Base-by-base conservation (phyloP, 2,888 invertebrate species). In the Selenia dentaria region DNA sequence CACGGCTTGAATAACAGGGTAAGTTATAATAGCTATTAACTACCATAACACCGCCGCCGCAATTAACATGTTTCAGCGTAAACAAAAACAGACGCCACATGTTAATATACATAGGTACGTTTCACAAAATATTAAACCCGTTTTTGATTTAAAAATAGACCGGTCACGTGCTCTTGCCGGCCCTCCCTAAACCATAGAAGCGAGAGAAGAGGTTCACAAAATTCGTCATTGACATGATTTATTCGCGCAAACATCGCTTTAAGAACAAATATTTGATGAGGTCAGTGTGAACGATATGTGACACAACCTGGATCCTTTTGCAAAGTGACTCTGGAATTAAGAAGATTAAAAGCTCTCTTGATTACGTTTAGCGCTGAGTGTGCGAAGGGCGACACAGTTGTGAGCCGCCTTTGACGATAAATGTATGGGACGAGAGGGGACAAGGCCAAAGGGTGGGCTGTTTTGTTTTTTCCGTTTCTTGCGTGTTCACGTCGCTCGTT, bases 141-240 rank as follows among this genome's bases (percentile, higher is more conserved):
- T 59, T 64, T 67, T 64, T 45, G 57, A 54, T 65, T 65, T 74
- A 72, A 74, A 77, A 76, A 78, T 79, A 78, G 71, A 72, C 58
- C 51, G 65, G 67, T 68, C 70, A 64, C 69, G 65, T 70, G 68
- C 64, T 76, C 72, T 76, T 64, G 16, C 16, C 3, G 64, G 62
- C 64, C 66, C 64, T 47, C 49, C 54, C 46, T 47, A 47, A 49
- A 53, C 51, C 29, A 58, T 33, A 58, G 65, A 64, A 11, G 62
- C 41, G 25, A 38, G 41, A 11, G 40, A 32, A 43, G 26, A n/a
- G 42, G 32, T 38, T 52, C 49, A 36, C 62, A 50, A 55, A 57
- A 62, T 54, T 64, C 59, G 63, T 59, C 40, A 64, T 60, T 57
- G 63, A 67, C 64, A 74, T 77, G 74, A 80, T 80, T 79, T 75